These are phyloP conservation scores for Semibalanus balanoides DNA, from an alignment of 1,140 invertebrate species.

Conservation along the genomic window DNA sequence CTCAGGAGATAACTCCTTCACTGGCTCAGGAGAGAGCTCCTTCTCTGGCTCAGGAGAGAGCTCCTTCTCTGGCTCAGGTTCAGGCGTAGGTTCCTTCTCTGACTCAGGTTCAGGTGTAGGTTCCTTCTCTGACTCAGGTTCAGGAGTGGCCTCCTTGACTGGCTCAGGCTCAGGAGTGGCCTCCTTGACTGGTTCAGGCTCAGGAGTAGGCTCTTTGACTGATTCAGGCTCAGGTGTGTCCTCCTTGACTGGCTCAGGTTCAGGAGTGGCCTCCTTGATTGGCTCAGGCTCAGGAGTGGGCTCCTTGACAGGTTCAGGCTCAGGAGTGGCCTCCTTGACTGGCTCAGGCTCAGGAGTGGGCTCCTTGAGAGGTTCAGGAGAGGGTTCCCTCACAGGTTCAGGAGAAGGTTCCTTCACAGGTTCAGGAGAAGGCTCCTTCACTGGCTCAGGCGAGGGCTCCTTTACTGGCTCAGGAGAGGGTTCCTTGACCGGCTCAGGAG, in stretches of 20 bases:
- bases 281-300: not conserved
- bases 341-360: too few species aligned
- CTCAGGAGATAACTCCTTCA: too few species aligned
- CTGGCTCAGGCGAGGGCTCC: not conserved
- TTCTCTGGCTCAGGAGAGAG: not conserved
- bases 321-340: too few species aligned
- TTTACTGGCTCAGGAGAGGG: not conserved
- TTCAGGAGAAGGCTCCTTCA: not conserved
- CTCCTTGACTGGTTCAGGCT: not conserved
- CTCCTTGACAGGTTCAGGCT: too few species aligned
- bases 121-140: not conserved
- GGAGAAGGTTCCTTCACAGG: not conserved
- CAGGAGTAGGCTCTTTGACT: not conserved
- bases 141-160: not conserved
- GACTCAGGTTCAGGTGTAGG: not conserved
- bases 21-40: not conserved
- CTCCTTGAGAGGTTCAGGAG: not conserved
- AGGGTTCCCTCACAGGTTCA: not conserved
- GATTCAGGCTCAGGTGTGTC: not conserved
- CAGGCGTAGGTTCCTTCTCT: not conserved
- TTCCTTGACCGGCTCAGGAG: not conserved
- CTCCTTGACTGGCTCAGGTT: not conserved
- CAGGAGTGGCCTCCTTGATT: not conserved
- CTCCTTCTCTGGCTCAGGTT: not conserved
- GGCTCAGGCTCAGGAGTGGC: not conserved